Conservation (phyloP, 2,888 invertebrate genomes). For the Dyspetes luteomarginatus region DNA sequence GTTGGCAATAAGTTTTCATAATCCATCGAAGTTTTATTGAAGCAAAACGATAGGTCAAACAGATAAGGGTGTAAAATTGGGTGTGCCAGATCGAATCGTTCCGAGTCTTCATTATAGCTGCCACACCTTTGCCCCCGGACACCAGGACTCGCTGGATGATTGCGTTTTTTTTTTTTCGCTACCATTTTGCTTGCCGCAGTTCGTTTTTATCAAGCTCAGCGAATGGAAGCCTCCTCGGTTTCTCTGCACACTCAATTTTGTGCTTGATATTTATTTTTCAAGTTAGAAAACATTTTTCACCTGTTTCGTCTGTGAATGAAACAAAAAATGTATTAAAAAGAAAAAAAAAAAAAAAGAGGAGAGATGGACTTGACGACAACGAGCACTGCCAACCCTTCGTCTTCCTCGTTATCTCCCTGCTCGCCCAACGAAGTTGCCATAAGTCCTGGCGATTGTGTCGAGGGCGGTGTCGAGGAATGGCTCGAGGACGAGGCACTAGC, state of each 20-base stretch:
- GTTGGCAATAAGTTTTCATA: slow-evolving; percentile 29
- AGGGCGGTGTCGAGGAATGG: slow-evolving; percentile 85
- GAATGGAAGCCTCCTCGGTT: slow-evolving; percentile 1
- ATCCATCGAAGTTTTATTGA: slow-evolving; percentile 25
- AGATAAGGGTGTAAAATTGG: slow-evolving; percentile 60
- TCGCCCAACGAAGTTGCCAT: slow-evolving; percentile 71
- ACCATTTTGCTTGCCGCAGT: slow-evolving; percentile 34
- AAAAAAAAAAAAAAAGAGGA: neutral
- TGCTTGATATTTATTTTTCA: neutral
- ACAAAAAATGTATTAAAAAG: slow-evolving; percentile 30
- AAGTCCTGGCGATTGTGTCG: slow-evolving; percentile 74
- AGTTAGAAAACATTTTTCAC: neutral
- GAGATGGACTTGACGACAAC: slow-evolving; percentile 24
- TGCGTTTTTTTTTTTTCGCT: slow-evolving; percentile 4
- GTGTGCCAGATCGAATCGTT: slow-evolving; percentile 56
- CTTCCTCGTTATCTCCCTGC: slow-evolving; percentile 72
- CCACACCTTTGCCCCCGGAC: slow-evolving; percentile 61
- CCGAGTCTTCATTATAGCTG: slow-evolving; percentile 56
- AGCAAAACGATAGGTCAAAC: slow-evolving; percentile 29
- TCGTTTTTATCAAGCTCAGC: neutral
- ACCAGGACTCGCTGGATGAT: slow-evolving; percentile 28
- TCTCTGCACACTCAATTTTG: neutral
- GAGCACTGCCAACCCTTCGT: slow-evolving; percentile 2
- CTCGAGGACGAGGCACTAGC: slow-evolving; percentile 88
- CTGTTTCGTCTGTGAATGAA: neutral